A percentile compares a stretch with the other conserved stretches of the same genome.
phyloP scores from a whole-genome alignment of 35 echinoderm and acorn worm species.

The Ophiothrix spiculata region DNA sequence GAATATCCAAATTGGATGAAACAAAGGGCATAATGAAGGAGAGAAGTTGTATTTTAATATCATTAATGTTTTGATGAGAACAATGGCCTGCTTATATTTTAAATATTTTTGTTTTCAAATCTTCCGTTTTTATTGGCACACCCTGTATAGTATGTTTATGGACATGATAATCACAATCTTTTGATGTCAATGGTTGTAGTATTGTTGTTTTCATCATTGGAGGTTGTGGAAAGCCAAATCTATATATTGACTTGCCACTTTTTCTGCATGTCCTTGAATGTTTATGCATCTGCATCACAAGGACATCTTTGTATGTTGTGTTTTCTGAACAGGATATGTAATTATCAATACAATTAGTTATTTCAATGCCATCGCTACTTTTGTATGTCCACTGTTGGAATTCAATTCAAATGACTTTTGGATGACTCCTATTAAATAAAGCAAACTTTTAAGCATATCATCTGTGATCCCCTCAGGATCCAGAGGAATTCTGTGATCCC shows the following conservation, averaged over 20 bases:
- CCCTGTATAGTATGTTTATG: too few species aligned
- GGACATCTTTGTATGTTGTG: not conserved
- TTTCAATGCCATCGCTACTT: conserved; percentile 9
- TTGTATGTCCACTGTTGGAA: conserved; percentile 35
- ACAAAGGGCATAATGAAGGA: too few species aligned
- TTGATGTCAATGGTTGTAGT: not conserved
- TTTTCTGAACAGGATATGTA: not conserved
- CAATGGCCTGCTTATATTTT: too few species aligned
- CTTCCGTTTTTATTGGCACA: too few species aligned
- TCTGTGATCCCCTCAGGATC: too few species aligned
- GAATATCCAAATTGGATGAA: too few species aligned
- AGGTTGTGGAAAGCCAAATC: not conserved
- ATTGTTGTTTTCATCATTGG: not conserved
- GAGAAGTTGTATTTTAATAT: too few species aligned
- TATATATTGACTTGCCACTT: not conserved
- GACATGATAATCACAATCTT: not conserved
- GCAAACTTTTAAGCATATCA: conserved; percentile 41
- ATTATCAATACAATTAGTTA: conserved; percentile 49
- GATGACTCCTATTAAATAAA: conserved; percentile 38
- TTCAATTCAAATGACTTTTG: conserved; percentile 63
- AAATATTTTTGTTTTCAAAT: too few species aligned
- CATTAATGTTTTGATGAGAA: too few species aligned
- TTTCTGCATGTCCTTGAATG: not conserved
- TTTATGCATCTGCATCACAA: not conserved
- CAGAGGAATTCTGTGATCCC: too few species aligned